Conservation (phyloP, 2,888 invertebrate genomes). For the Cerastoderma edule region DNA sequence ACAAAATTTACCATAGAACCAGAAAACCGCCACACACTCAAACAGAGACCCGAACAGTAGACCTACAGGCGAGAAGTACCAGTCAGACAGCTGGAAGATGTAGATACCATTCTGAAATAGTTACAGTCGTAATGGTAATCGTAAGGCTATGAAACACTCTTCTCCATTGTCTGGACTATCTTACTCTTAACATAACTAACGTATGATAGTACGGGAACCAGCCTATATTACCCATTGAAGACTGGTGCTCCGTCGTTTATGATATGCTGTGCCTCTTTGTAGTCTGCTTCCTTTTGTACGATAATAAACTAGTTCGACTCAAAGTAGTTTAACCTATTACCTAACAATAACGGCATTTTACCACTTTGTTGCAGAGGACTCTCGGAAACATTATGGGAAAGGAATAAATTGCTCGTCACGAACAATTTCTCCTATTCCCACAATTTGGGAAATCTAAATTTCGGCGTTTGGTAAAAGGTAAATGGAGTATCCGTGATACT, state of each 20-base stretch:
- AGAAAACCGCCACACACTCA: slow-evolving; percentile 39
- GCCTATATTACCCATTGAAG: not conserved
- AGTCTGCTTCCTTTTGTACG: not conserved
- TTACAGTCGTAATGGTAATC: not conserved
- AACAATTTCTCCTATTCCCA: too few relatives aligned
- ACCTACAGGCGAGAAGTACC: slow-evolving; percentile 50
- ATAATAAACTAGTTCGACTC: too few relatives aligned
- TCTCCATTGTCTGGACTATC: not conserved
- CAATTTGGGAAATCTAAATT: too few relatives aligned
- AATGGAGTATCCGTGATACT: too few relatives aligned
- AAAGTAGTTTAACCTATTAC: too few relatives aligned
- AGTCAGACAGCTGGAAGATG: slow-evolving; percentile 49
- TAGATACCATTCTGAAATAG: slow-evolving; percentile 51
- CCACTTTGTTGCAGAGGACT: too few relatives aligned
- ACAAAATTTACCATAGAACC: slow-evolving; percentile 54
- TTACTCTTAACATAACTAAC: not conserved
- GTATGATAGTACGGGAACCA: not conserved
- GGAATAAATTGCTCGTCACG: too few relatives aligned
- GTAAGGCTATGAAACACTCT: not conserved
- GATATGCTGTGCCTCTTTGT: not conserved
- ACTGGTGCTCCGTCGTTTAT: not conserved
- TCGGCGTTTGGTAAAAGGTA: too few relatives aligned
- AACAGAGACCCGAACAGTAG: slow-evolving; percentile 37
- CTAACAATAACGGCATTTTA: too few relatives aligned
- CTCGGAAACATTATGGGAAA: too few relatives aligned